These are phyloP conservation scores for Diogma glabrata DNA, from an alignment of 2,888 invertebrate genomes.

Conservation along the genomic window DNA sequence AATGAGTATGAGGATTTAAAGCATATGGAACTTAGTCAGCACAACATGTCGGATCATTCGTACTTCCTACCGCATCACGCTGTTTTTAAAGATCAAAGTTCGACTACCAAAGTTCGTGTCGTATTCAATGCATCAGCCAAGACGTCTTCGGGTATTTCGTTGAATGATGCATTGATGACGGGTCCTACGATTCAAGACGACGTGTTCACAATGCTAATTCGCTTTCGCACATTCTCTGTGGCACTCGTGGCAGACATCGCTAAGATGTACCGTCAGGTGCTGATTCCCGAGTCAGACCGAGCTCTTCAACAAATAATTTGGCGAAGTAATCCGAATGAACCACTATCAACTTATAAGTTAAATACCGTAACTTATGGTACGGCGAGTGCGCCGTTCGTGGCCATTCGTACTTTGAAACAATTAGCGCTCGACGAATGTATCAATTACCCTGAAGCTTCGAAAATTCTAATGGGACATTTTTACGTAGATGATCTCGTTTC, in stretches of 20 bases:
- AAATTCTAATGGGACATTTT: constrained; percentile 12
- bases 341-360: too few relatives aligned
- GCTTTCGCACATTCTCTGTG: neutral
- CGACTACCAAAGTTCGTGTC: neutral
- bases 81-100: neutral
- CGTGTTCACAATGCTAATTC: neutral
- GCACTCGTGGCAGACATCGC: neutral
- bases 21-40: too few relatives aligned
- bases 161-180: neutral
- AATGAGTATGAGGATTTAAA: too few relatives aligned
- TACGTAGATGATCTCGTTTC: constrained; percentile 16
- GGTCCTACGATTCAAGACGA: neutral
- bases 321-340: neutral
- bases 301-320: neutral
- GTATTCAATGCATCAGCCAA: neutral
- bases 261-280: neutral
- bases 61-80: neutral
- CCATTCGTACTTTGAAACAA: constrained; percentile 16
- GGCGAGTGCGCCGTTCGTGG: constrained; percentile 4
- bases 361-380: too few relatives aligned
- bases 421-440: constrained; percentile 15
- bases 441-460: constrained; percentile 16
- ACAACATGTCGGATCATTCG: neutral
- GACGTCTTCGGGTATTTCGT: neutral
- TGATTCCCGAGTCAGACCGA: neutral